Evolutionary conservation across 2,113 vertebrate species (phyloP).

Genomic region (Vidua macroura): DNA sequence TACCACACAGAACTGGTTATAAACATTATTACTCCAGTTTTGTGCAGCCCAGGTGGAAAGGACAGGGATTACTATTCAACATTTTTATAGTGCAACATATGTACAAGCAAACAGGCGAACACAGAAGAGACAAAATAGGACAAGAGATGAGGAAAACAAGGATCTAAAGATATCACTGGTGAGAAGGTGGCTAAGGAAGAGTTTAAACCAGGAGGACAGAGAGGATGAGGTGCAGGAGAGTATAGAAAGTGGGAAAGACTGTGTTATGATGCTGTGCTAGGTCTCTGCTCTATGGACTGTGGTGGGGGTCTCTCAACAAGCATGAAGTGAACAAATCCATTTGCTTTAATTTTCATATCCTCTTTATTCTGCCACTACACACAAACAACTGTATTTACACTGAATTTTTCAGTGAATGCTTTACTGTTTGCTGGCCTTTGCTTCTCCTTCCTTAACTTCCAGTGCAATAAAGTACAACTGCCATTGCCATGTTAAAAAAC

Average conservation of each 20-base stretch:
- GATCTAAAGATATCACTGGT: not conserved
- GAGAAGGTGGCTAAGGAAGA: not conserved
- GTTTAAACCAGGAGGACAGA: not conserved
- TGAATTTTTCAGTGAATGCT: not conserved
- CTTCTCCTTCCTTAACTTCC: not conserved
- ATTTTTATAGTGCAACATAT: constrained; percentile 39
- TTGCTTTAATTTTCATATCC: not conserved
- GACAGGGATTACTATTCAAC: constrained; percentile 11
- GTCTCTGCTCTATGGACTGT: not conserved
- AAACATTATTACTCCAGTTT: not conserved
- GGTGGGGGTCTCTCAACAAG: not conserved
- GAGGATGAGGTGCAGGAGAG: not conserved
- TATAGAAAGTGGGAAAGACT: not conserved
- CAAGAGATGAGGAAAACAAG: not conserved
- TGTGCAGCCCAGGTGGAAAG: constrained; percentile 35
- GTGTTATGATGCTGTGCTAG: not conserved
- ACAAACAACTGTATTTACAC: not conserved
- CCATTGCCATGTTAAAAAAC: not conserved
- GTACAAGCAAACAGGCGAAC: not conserved
- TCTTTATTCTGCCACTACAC: not conserved
- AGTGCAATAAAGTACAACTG: not conserved
- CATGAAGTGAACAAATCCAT: not conserved
- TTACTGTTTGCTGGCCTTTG: not conserved
- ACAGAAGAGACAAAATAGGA: not conserved
- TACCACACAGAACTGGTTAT: constrained; percentile 5